These are phyloP conservation scores for Carassius auratus DNA, from an alignment of 2,113 vertebrate genomes.

Conservation along the genomic window DNA sequence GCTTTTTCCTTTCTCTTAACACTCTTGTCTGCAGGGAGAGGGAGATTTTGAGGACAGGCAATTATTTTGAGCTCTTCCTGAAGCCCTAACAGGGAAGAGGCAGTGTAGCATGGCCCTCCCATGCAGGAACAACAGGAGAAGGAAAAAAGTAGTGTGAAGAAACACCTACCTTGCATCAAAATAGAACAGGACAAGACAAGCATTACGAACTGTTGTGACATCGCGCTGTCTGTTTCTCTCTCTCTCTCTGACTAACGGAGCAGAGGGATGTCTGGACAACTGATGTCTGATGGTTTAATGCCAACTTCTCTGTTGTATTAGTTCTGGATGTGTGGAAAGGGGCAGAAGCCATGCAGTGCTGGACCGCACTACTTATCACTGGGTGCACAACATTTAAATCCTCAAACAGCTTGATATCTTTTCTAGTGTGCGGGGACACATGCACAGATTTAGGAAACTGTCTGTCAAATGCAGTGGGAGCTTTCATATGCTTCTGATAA, in stretches of 20 bases:
- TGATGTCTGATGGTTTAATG: constrained; percentile 33
- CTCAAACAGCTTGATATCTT: constrained; percentile 28
- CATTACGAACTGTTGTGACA: constrained; percentile 21
- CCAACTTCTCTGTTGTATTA: constrained; percentile 24
- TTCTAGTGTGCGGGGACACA: constrained; percentile 12
- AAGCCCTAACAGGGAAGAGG: not conserved
- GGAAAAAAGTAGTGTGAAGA: not conserved
- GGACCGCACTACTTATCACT: constrained; percentile 8
- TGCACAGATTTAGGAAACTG: constrained; percentile 17
- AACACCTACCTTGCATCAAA: constrained; percentile 25
- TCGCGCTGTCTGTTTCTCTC: constrained; percentile 4
- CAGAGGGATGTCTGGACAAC: constrained; percentile 25
- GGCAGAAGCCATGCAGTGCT: constrained; percentile 25
- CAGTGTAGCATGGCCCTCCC: constrained; percentile 1
- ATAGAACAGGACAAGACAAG: constrained; percentile 30
- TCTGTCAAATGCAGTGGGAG: constrained; percentile 7
- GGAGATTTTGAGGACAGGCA: not conserved
- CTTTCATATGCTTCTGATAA: constrained; percentile 22
- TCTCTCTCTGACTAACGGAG: constrained; percentile 20
- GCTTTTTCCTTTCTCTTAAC: not conserved
- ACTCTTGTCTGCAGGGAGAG: constrained; percentile 2
- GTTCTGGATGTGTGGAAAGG: constrained; percentile 32
- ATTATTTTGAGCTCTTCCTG: constrained; percentile 1
- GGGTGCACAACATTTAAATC: constrained; percentile 21
- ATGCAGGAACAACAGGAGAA: constrained; percentile 1